Evolutionary conservation across 2,888 invertebrate species (phyloP).

Genomic region (Schizotus pectinicornis): DNA sequence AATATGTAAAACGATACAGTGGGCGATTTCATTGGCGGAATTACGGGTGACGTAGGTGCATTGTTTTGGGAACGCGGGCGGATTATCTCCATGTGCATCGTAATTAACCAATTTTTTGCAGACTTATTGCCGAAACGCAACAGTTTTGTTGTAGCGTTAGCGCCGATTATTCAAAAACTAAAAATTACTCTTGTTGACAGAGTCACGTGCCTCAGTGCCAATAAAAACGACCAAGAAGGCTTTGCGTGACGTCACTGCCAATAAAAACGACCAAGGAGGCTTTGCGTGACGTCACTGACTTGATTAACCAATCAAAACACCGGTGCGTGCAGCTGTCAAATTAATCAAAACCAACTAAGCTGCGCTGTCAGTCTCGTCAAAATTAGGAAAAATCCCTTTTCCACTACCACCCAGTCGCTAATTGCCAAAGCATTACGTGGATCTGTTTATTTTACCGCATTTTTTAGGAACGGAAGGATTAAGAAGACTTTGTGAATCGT

Average conservation of each 20-base stretch:
- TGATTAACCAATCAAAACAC: too few relatives aligned
- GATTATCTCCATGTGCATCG: background rate
- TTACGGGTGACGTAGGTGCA: constrained; percentile 18
- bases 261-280: background rate
- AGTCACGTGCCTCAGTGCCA: background rate
- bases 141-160: background rate
- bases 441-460: too few relatives aligned
- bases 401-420: too few relatives aligned
- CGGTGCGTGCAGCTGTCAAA: background rate
- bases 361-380: too few relatives aligned
- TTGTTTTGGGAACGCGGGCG: constrained; percentile 1
- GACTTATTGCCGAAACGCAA: too few relatives aligned
- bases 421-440: too few relatives aligned
- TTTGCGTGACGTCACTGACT: background rate
- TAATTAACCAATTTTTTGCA: too few relatives aligned
- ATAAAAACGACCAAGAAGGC: background rate
- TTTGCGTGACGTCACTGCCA: background rate
- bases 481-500: background rate
- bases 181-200: background rate
- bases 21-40: constrained; percentile 32
- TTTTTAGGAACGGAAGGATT: too few relatives aligned
- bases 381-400: too few relatives aligned
- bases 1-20: constrained; percentile 46
- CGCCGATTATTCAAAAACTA: background rate
- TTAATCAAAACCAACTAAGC: background rate